Percentiles rank a stretch among this genome's conserved stretches.
Conservation (phyloP, 1,140 invertebrate genomes). For the Pteromalus puparum region DNA sequence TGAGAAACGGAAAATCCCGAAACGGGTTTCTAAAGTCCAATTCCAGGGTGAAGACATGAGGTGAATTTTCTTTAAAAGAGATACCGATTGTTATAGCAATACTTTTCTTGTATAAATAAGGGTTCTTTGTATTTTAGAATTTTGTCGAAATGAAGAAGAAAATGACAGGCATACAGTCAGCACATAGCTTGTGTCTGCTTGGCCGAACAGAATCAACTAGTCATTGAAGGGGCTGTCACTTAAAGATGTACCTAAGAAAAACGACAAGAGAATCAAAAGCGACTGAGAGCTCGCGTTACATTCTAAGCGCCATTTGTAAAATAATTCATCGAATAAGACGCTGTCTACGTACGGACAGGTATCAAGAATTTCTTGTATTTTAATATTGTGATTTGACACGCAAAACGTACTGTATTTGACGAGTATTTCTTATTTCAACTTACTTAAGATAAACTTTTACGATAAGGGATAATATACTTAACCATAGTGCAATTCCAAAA, state of each 20-base stretch:
- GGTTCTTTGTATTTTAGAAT: slow-evolving; percentile 37
- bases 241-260: slow-evolving; percentile 53
- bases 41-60: slow-evolving; percentile 68
- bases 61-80: slow-evolving; percentile 45
- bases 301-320: slow-evolving; percentile 53
- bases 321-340: slow-evolving; percentile 44
- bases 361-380: slow-evolving; percentile 48
- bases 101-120: not conserved
- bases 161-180: slow-evolving; percentile 42
- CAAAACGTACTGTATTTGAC: slow-evolving; percentile 9
- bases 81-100: not conserved
- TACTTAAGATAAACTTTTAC: slow-evolving; percentile 5
- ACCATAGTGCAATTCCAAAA: slow-evolving; percentile 4
- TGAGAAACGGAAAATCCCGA: slow-evolving; percentile 67
- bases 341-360: slow-evolving; percentile 20
- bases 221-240: slow-evolving; percentile 59
- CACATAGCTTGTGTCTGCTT: slow-evolving; percentile 53
- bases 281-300: slow-evolving; percentile 5
- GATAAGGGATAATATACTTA: slow-evolving; percentile 25
- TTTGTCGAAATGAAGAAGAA: not conserved
- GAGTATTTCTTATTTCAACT: slow-evolving; percentile 35
- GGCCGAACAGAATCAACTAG: slow-evolving; percentile 61
- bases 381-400: slow-evolving; percentile 48
- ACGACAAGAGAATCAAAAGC: slow-evolving; percentile 38
- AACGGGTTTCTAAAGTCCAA: slow-evolving; percentile 69